Conservation (phyloP, 2,113 vertebrate genomes). For the Eolophus roseicapilla region DNA sequence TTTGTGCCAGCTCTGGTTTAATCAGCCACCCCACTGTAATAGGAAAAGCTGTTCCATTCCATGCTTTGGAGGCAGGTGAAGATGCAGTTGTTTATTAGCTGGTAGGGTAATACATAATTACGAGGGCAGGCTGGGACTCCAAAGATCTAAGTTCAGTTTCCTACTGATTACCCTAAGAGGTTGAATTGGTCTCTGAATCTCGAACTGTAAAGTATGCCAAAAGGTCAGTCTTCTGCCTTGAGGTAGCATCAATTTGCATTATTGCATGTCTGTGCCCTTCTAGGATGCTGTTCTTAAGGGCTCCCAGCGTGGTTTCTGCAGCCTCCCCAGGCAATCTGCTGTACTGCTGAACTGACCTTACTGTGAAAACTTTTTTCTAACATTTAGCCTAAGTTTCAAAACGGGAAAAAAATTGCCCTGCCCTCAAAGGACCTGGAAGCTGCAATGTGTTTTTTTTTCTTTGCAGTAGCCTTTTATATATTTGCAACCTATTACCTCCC, state of each 20-base stretch:
- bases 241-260: background rate
- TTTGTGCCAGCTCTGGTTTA: background rate
- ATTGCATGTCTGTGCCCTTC: background rate
- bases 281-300: background rate
- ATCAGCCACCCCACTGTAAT: background rate
- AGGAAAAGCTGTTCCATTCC: background rate
- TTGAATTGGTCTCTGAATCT: background rate
- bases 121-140: background rate
- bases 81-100: background rate
- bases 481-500: background rate
- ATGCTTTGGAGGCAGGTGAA: background rate
- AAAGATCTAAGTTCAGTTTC: background rate
- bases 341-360: background rate
- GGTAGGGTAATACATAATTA: background rate
- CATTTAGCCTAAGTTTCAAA: background rate
- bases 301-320: background rate
- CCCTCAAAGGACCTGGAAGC: background rate
- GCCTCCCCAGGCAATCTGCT: background rate
- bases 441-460: background rate
- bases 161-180: background rate
- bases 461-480: background rate
- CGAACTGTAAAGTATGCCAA: background rate
- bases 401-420: background rate
- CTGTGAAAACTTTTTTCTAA: background rate
- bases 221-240: conserved; percentile 2